phyloP scores from a whole-genome alignment of 2,797 vertebrate species.

The Salmo trutta region DNA sequence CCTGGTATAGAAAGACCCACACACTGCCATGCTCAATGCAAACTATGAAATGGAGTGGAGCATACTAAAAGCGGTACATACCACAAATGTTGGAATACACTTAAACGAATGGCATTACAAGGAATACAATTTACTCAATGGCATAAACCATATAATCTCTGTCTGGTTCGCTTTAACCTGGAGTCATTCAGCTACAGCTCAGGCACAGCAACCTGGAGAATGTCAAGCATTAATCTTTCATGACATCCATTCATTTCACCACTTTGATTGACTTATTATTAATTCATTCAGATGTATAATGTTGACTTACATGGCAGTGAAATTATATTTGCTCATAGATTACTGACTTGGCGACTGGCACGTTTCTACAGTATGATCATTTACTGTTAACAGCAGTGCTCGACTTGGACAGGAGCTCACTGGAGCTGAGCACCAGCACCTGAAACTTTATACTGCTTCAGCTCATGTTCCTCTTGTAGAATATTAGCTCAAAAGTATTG shows the following conservation, averaged over 20 bases:
- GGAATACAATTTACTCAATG: background rate
- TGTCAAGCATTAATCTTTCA: conserved; percentile 79
- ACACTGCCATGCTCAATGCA: background rate
- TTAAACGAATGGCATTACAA: conserved; percentile 56
- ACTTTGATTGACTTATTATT: conserved; percentile 77
- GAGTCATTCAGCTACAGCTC: conserved; percentile 61
- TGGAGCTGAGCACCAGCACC: too few species aligned
- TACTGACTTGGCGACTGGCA: background rate
- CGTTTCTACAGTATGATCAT: background rate
- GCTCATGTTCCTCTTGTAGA: too few species aligned
- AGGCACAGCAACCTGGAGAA: conserved; percentile 71
- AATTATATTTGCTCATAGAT: conserved; percentile 8
- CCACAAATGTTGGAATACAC: background rate
- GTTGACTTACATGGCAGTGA: conserved; percentile 52
- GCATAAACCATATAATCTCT: conserved; percentile 17
- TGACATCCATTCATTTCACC: conserved; percentile 71
- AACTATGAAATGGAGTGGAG: background rate
- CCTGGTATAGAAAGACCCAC: background rate
- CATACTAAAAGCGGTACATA: background rate
- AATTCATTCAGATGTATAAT: conserved; percentile 72
- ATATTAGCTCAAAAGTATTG: too few species aligned
- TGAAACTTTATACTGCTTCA: too few species aligned
- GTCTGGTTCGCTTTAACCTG: conserved; percentile 65
- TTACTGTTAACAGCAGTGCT: too few species aligned
- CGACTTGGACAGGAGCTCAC: too few species aligned